Base-by-base conservation (phyloP, 2,797 vertebrate genomes). In the Muscicapa comitata region DNA sequence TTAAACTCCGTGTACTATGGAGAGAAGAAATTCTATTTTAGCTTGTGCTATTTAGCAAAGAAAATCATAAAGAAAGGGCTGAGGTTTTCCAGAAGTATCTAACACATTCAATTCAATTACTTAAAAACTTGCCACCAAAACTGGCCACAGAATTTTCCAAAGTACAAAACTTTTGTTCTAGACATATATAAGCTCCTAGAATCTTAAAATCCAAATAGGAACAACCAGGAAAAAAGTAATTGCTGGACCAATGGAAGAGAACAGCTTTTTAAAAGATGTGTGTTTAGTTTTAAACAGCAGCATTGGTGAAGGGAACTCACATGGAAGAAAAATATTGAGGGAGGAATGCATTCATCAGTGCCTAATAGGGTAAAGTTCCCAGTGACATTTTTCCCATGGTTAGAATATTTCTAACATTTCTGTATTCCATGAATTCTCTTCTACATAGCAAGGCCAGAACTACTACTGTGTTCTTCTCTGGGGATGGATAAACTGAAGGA, bases 361-460 rank as follows among this genome's bases (percentile, higher is more conserved):
- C 92, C 83, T 93, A 94, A 88, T 66, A 90, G 54, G 79, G 66
- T 71, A 37, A 95, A 83, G 73, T 61, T 88, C 70, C 58, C 86
- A 86, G 47, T 88, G 65, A 75, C 57, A 35, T 86, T 88, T 77
- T 88, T 45, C n/a, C 24, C 65, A 5, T 72, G 76, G 31, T 86
- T 77, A 71, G n/a, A 88, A 81, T 24, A 57, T 92, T 94, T 92
- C 57, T 73, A 61, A 53, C 18, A 80, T 86, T 93, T 88, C 65
- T 45, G n/a, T 77, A 61, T 73, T 95, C 63, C 25, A 43, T 37
- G 9, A 86, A 66, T 88, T 90, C 28, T 76, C 21, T 18, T 77
- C 50, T 55, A 59, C 31, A 13, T 35, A 63, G 37, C 15, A 80
- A 67, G 57, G 13, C 50, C 57, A 48, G 50, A 88, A 50, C 18